Evolutionary conservation across 2,797 vertebrate species (phyloP).

Genomic region (Sardinella longiceps): DNA sequence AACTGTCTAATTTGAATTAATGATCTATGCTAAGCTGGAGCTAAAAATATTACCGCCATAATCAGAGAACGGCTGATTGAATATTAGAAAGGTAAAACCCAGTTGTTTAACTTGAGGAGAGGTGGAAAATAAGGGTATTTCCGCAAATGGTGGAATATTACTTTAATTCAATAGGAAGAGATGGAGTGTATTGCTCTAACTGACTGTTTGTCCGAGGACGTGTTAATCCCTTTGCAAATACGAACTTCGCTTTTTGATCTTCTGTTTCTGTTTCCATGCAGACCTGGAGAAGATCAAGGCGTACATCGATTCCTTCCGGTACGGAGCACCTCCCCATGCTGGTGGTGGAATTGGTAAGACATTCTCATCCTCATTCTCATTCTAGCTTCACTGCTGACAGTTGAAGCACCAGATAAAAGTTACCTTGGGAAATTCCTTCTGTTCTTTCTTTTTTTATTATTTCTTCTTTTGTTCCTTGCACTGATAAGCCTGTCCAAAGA

Average conservation of each 20-base stretch:
- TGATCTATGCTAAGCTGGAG: too few species aligned
- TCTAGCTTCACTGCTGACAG: not conserved
- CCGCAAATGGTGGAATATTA: too few species aligned
- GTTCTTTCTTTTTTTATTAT: too few species aligned
- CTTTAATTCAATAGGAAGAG: not conserved
- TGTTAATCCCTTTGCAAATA: not conserved
- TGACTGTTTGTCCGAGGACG: not conserved
- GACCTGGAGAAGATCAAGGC: slow-evolving; percentile 98
- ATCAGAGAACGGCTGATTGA: too few species aligned
- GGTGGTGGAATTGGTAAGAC: slow-evolving; percentile 94
- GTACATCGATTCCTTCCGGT: slow-evolving; percentile 97
- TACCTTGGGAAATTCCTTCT: not conserved
- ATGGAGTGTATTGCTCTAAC: not conserved
- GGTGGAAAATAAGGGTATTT: too few species aligned
- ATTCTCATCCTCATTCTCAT: not conserved
- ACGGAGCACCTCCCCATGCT: slow-evolving; percentile 93
- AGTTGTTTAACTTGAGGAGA: too few species aligned
- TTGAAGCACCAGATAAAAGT: not conserved
- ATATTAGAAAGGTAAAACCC: too few species aligned
- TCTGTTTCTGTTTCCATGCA: slow-evolving; percentile 58
- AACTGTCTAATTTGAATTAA: too few species aligned
- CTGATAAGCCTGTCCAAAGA: not conserved
- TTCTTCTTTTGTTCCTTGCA: not conserved
- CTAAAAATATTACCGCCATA: too few species aligned
- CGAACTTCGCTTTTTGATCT: not conserved